Base-by-base conservation (phyloP, 2,888 invertebrate genomes). In the Erebia epiphron region DNA sequence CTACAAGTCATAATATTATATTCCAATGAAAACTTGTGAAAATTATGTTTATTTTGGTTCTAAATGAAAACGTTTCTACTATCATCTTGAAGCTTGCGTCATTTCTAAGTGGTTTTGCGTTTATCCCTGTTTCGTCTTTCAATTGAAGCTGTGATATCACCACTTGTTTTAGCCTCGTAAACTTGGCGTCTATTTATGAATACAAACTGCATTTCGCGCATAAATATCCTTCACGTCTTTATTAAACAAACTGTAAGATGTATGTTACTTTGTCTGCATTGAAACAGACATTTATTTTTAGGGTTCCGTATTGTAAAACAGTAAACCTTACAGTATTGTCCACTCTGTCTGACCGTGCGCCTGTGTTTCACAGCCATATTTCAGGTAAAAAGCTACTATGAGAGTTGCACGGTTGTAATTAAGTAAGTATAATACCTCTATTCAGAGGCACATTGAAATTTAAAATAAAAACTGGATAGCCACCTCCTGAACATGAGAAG, bases 131-230 rank as follows among this genome's bases (percentile, higher is more conserved):
- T 66, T 66, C 66, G 35, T 41, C 56, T 66, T 57, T 43, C 66
- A 66, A 66, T 66, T 54, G 69, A 67, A 63, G 58, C 58, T 64
- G 62, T 64, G 67, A 70, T 66, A 72, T 69, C 71, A 71, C 52
- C 68, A 52, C 69, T 67, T 67, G 41, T 56, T 63, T 63, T 66
- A 66, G 62, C 46, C 46, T 56, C 66, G 54, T 57, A 46, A 56
- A 54, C 56, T 66, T 66, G 26, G 18, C 18, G 18, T 21, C 43
- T 21, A 66, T 66, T 66, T 56, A 18, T 57, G 66, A 43, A 66
- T 56, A 66, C 56, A 57, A 57, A 56, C 43, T 16, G 14, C 43
- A 54, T 54, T 56, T 54, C 16, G 35, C 4, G 63, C 63, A 64
- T 64, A 64, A 61, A 50, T 50, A 14, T 63, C 41, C 43, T 61